phyloP scores from a whole-genome alignment of 2,888 invertebrate species.

The Anodontia alba region DNA sequence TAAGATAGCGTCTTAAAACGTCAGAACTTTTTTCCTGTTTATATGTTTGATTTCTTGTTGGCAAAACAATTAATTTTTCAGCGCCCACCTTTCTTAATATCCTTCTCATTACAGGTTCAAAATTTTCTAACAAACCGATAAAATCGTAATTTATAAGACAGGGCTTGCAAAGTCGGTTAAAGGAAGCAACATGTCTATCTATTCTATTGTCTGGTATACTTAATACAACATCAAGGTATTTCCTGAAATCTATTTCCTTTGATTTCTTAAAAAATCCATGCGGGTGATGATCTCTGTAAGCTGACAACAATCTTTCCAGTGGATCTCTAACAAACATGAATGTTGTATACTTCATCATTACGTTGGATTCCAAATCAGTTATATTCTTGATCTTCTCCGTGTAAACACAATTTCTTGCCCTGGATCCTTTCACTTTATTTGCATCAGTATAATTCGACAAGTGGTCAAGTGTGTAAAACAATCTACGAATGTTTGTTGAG shows the following conservation, averaged over 20 bases:
- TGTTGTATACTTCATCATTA: neutral
- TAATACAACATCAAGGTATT: neutral
- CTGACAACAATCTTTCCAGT: neutral
- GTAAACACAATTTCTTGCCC: neutral
- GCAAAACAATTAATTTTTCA: neutral
- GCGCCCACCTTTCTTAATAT: neutral
- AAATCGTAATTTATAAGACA: neutral
- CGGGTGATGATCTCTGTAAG: neutral
- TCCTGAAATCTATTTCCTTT: neutral
- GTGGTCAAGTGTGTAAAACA: neutral
- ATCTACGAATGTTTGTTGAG: neutral
- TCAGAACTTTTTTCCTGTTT: neutral
- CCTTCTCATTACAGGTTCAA: neutral
- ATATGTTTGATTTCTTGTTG: neutral
- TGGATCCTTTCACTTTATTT: neutral
- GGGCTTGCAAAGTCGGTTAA: neutral
- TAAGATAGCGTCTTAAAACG: neutral
- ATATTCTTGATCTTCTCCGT: neutral
- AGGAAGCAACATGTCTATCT: neutral
- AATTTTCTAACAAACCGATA: neutral
- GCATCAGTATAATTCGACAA: neutral
- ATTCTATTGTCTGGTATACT: neutral
- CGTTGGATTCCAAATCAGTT: neutral
- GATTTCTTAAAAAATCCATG: neutral
- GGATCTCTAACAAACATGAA: neutral